These are phyloP conservation scores for Oscheius sp. DNA, from an alignment of 2,888 invertebrate genomes.

Conservation along the genomic window DNA sequence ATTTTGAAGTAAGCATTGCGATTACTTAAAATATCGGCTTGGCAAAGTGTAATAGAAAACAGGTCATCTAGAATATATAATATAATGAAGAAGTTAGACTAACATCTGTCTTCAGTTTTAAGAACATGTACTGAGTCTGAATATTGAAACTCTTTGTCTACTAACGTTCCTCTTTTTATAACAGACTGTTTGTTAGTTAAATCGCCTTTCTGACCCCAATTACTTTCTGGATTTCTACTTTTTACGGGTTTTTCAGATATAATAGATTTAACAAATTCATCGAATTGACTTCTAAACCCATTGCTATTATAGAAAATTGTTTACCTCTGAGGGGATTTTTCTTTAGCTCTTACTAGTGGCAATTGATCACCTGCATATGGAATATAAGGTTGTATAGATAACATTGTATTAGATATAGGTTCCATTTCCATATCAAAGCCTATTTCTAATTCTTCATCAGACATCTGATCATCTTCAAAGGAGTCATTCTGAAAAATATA, in stretches of 20 bases:
- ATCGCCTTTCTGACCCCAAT: background rate
- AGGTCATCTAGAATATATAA: conserved; percentile 36
- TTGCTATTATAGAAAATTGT: background rate
- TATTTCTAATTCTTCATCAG: background rate
- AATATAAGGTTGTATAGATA: background rate
- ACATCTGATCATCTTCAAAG: background rate
- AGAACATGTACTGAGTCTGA: conserved; percentile 57
- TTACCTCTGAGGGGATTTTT: background rate
- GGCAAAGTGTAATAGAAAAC: conserved; percentile 56
- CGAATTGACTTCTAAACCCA: no score
- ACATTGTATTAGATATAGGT: background rate
- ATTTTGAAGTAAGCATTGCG: conserved; percentile 94
- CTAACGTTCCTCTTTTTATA: conserved; percentile 85
- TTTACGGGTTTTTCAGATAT: background rate
- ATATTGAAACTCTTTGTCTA: conserved; percentile 83
- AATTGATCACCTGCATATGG: no score
- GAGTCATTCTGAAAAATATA: background rate
- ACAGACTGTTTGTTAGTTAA: conserved; percentile 67
- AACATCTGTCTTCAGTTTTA: conserved; percentile 39
- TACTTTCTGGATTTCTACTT: background rate
- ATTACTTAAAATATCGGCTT: conserved; percentile 84
- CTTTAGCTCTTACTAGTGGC: no score
- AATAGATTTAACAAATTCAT: background rate
- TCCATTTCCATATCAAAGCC: background rate
- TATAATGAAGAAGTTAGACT: no score